phyloP scores from a whole-genome alignment of 2,797 vertebrate genomes.

The Onychomys arenicola region DNA sequence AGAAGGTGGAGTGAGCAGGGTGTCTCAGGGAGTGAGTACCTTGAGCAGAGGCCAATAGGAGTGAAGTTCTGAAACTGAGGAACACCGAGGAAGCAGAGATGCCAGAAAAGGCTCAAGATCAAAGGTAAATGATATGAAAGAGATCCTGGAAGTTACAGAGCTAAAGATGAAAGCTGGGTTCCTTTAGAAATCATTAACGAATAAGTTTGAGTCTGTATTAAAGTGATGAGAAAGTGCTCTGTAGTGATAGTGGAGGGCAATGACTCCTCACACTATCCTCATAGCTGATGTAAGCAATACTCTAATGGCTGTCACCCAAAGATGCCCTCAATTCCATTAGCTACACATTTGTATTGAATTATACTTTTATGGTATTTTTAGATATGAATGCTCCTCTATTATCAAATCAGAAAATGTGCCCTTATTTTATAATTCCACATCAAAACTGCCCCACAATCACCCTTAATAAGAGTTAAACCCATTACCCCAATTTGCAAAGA shows the following conservation, averaged over 20 bases:
- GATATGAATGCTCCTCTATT: slow-evolving; percentile 32
- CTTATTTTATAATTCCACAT: slow-evolving; percentile 57
- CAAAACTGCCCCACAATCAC: slow-evolving; percentile 57
- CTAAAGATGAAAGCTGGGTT: not conserved
- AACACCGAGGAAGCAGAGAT: not conserved
- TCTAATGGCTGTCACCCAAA: not conserved
- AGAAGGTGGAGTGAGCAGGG: not conserved
- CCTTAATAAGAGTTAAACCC: slow-evolving; percentile 67
- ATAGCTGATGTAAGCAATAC: not conserved
- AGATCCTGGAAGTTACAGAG: not conserved
- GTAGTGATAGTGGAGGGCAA: not conserved
- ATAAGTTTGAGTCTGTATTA: not conserved
- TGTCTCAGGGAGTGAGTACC: not conserved
- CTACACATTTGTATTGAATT: slow-evolving; percentile 54
- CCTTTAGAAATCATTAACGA: not conserved
- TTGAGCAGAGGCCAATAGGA: not conserved
- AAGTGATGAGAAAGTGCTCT: slow-evolving; percentile 13
- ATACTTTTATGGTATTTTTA: slow-evolving; percentile 58
- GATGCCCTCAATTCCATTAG: slow-evolving; percentile 62
- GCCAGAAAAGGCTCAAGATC: not conserved
- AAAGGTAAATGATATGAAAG: not conserved
- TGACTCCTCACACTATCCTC: not conserved
- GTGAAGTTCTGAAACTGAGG: not conserved
- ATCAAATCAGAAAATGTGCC: slow-evolving; percentile 60
- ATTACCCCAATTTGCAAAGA: slow-evolving; percentile 70